Percentiles rank a stretch among this genome's conserved stretches.
Conservation (phyloP, 2,888 invertebrate genomes). For the Monochamus alternatus region DNA sequence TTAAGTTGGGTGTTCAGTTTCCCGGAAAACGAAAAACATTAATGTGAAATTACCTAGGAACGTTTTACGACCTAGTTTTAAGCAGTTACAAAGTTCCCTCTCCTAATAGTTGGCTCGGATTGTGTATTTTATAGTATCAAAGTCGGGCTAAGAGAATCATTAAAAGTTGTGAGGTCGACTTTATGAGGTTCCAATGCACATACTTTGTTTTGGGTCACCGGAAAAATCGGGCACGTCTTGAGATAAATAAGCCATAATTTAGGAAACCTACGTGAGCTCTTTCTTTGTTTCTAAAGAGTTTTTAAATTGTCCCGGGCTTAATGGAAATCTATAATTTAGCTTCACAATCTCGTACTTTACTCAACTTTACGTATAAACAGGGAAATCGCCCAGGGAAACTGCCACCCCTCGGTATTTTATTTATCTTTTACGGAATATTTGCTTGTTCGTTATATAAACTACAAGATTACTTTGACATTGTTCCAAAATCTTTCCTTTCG, state of each 20-base stretch:
- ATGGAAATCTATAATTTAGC: conserved; percentile 46
- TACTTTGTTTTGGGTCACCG: conserved; percentile 44
- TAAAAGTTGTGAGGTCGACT: conserved; percentile 43
- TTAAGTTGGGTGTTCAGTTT: not conserved
- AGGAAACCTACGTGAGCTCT: conserved; percentile 50
- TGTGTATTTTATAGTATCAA: conserved; percentile 34
- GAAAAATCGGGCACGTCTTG: conserved; percentile 47
- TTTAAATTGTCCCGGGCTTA: conserved; percentile 48
- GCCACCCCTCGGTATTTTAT: conserved; percentile 20
- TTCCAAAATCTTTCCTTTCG: conserved; percentile 19
- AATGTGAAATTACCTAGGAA: conserved; percentile 26
- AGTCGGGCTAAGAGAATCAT: conserved; percentile 38
- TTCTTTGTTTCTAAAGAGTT: conserved; percentile 47
- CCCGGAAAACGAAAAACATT: conserved; percentile 22
- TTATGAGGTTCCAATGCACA: conserved; percentile 51
- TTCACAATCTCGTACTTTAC: conserved; percentile 44
- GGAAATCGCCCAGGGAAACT: conserved; percentile 18
- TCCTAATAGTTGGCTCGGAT: conserved; percentile 28
- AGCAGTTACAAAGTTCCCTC: conserved; percentile 30
- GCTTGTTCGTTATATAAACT: conserved; percentile 37
- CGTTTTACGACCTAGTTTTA: conserved; percentile 27
- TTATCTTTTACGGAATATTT: conserved; percentile 34
- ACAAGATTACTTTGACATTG: conserved; percentile 33
- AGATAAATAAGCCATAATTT: conserved; percentile 55
- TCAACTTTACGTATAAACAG: conserved; percentile 36